These are phyloP conservation scores for Perccottus glenii DNA, from an alignment of 2,113 vertebrate species.

Conservation along the genomic window DNA sequence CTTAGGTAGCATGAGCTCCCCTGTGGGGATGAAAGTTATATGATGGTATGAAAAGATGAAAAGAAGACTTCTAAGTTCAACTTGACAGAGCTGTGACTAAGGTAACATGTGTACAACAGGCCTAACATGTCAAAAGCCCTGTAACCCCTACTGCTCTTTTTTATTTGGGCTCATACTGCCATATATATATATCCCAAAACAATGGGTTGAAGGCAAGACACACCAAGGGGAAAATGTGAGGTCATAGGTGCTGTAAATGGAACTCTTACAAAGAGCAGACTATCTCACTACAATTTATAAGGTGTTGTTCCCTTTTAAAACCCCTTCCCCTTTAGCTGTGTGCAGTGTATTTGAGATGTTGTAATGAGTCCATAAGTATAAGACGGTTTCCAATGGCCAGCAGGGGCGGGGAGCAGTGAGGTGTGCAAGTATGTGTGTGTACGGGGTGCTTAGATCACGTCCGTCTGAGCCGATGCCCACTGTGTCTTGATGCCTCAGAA, in stretches of 20 bases:
- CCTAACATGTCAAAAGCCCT: too few relatives aligned
- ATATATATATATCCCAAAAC: not conserved
- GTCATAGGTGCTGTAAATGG: slow-evolving; percentile 15
- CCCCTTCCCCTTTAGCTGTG: slow-evolving; percentile 3
- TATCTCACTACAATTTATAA: slow-evolving; percentile 11
- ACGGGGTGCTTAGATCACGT: slow-evolving; percentile 42
- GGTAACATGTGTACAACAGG: slow-evolving; percentile 1
- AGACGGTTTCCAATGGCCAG: slow-evolving; percentile 31
- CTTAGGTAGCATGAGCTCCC: not conserved
- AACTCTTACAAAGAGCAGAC: slow-evolving; percentile 14
- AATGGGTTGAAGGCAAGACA: slow-evolving; percentile 10
- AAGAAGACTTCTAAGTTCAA: slow-evolving; percentile 8
- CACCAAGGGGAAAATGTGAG: not conserved
- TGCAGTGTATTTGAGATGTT: slow-evolving; percentile 6
- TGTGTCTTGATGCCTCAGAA: slow-evolving; percentile 61
- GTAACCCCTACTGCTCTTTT: not conserved
- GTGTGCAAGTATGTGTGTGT: slow-evolving; percentile 1
- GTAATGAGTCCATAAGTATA: not conserved
- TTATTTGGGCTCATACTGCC: not conserved
- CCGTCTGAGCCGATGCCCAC: slow-evolving; percentile 37
- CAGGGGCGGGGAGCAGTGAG: not conserved
- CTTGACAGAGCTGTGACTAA: slow-evolving; percentile 1
- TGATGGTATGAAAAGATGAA: slow-evolving; percentile 4
- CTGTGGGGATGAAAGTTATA: slow-evolving; percentile 9
- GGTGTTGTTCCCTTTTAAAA: slow-evolving; percentile 20